Evolutionary conservation across 2,113 vertebrate genomes (phyloP), one percentile per base, ranked within the genome.

Genomic region (Albula goreensis): DNA sequence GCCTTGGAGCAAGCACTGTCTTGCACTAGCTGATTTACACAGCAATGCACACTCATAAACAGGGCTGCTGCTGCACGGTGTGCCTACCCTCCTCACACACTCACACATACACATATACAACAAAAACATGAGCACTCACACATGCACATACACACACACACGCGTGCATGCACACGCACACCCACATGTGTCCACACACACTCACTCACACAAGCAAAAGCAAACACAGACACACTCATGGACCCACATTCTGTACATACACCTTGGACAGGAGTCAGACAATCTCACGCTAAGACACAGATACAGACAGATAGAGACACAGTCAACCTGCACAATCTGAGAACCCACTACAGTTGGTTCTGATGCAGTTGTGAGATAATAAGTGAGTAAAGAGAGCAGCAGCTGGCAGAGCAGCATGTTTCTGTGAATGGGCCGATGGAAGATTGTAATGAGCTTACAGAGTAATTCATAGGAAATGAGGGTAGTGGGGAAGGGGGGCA

Each of bases 401-500:
- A 60, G 77, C 8, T 74, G 70, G 22, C 9, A 2, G n/a, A n/a
- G 70, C 5, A 74, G 70, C n/a, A 49, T 52, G 17, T 31, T 79
- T 60, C 52, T 31, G 31, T 85, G 77, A 53, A 79, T 60, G 31
- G 52, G 19, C 51, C 53, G 77, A 12, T 85, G 31, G 78, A 57
- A 85, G 25, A 56, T 86, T 87, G 89, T 90, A 89, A 85, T 70
- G 80, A 87, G 89, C 78, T 48, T 87, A 49, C 78, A 74, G 53
- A 82, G 57, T 66, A 53, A 91, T 85, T 83, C 84, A 87, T 85
- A 31, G 53, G 82, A 87, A 84, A 83, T 74, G 70, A 81, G 82
- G 53, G 85, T 17, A 74, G 77, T 86, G 51, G 66, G 53, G 81
- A 13, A 79, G 5, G 80, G 83, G 74, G 81, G 50, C 41, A 5